Conservation (phyloP, 2,113 vertebrate genomes). For the Ochotona princeps region DNA sequence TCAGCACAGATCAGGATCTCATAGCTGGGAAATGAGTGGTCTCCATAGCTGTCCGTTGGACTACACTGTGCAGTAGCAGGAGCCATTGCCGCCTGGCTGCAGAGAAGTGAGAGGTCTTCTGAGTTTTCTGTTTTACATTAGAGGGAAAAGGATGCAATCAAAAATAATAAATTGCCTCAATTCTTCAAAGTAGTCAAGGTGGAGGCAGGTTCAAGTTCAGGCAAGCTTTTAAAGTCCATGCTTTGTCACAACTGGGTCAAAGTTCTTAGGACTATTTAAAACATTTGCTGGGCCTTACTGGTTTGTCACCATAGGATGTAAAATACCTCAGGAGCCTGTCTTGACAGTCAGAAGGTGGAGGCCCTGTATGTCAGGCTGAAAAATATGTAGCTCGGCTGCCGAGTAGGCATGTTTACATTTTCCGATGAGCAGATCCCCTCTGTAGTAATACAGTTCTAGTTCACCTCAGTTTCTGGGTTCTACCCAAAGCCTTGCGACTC, state of each 20-base stretch:
- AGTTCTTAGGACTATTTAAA: conserved; percentile 45
- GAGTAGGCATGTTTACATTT: background rate
- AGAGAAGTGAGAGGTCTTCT: background rate
- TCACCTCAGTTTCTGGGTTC: conserved; percentile 24
- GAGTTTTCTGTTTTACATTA: conserved; percentile 46
- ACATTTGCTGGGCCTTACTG: background rate
- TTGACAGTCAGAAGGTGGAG: conserved; percentile 44
- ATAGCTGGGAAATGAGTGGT: background rate
- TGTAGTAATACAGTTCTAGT: background rate
- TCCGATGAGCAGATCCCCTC: background rate
- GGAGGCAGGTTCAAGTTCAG: conserved; percentile 18
- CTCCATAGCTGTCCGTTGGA: background rate
- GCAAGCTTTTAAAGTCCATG: background rate
- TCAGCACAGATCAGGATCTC: background rate
- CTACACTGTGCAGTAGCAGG: background rate
- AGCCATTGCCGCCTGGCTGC: background rate
- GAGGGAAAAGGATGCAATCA: conserved; percentile 17
- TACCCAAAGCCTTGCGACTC: conserved; percentile 16
- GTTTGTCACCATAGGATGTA: conserved; percentile 32
- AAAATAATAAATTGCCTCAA: conserved; percentile 10
- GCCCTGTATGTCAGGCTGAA: background rate
- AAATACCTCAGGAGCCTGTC: conserved; percentile 42
- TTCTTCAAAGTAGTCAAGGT: conserved; percentile 19
- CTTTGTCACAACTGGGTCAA: conserved; percentile 6
- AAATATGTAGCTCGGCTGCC: background rate